Evolutionary conservation across 2,888 invertebrate genomes (phyloP), one percentile per base, ranked within the genome.

Genomic region (Cheilosia grossa): DNA sequence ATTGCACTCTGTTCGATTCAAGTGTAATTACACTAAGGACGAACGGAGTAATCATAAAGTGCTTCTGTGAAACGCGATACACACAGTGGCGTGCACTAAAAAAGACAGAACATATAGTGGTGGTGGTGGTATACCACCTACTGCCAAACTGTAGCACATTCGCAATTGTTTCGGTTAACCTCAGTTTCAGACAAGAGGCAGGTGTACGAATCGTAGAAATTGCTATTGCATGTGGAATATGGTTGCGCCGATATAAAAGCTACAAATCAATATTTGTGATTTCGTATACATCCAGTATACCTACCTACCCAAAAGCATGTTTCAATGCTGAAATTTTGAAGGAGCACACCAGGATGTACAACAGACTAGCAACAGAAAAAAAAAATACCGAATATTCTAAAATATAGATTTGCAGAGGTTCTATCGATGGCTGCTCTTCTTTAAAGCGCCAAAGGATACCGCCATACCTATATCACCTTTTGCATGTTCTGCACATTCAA

Each of bases 191-290:
- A 13, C 30, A 37, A 19, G 10, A 37, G 44, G 47, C 78, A 78
- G 78, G 63, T 78, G 69, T 47, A 47, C 37, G 37, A 63, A 49
- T 63, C 24, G 27, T 30, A 54, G 56, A 58, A 63, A 78, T 19
- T 63, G 30, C 30, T 47, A 70, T 78, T 49, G 40, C 54, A 70
- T 69, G 63, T 42, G 51, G 51, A 72, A 47, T 19, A 10, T 37
- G 17, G 47, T 4, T 58, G 58, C 49, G 37, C 40, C 54, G n/a
- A 54, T 63, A 63, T 56, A 70, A 47, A 56, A 61, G 51, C 40
- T 42, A n/a, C 49, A 64, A 79, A 79, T 79, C 79, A 72, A 79
- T 79, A 72, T 72, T 79, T 53, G 59, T 56, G 63, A 70, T 79
- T 70, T 56, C 47, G 27, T 49, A 40, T 24, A 64, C 19, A 51